Conservation (phyloP, 1,140 invertebrate genomes). For the Grapholita molesta region DNA sequence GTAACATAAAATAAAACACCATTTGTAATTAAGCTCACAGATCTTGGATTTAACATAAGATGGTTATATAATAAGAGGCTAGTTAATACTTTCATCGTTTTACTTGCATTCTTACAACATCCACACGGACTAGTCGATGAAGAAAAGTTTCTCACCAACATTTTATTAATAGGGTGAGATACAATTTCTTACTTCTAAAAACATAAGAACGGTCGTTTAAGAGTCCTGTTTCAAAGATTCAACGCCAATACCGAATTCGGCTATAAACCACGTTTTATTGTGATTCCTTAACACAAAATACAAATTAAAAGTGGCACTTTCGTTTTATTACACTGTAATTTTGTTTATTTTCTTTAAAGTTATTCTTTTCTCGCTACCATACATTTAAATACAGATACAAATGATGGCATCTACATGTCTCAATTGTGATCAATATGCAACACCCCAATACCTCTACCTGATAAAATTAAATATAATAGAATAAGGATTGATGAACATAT, state of each 20-base stretch:
- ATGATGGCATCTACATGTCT: background rate
- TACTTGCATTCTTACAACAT: no score
- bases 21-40: no score
- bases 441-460: no score
- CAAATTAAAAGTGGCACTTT: conserved; percentile 41
- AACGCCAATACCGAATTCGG: conserved; percentile 23
- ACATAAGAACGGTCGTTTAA: conserved; percentile 51
- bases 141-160: background rate
- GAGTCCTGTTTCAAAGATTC: conserved; percentile 33
- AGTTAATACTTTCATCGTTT: no score
- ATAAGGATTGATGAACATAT: no score
- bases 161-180: conserved; percentile 29
- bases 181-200: conserved; percentile 45
- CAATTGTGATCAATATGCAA: no score
- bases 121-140: no score
- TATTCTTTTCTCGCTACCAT: conserved; percentile 30
- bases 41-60: no score
- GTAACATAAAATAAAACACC: no score
- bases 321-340: conserved; percentile 42
- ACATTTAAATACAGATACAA: conserved; percentile 26
- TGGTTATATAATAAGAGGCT: no score
- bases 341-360: conserved; percentile 29
- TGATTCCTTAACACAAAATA: conserved; percentile 35
- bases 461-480: no score
- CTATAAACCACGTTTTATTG: conserved; percentile 35